Evolutionary conservation across 2,797 vertebrate species (phyloP).

Genomic region (Tapirus indicus): DNA sequence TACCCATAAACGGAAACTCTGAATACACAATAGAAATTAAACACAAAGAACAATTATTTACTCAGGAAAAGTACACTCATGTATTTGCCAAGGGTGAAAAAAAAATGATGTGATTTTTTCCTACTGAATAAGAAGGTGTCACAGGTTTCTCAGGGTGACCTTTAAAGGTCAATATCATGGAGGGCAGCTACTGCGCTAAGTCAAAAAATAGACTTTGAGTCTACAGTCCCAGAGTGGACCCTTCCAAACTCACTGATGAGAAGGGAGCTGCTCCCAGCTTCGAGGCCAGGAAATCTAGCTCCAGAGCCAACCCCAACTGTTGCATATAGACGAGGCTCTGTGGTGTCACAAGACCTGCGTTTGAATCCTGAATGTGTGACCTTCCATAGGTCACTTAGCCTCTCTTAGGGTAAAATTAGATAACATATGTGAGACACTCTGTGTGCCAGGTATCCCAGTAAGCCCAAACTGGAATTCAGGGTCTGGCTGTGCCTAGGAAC

Average conservation of each 20-base stretch:
- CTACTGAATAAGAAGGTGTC: not conserved
- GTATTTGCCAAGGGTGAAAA: slow-evolving; percentile 58
- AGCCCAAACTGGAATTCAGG: not conserved
- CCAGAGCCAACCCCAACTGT: not conserved
- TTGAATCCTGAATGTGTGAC: not conserved
- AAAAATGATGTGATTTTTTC: slow-evolving; percentile 27
- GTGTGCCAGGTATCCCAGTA: not conserved
- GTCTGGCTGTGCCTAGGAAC: not conserved
- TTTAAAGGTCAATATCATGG: not conserved
- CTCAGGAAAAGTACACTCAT: slow-evolving; percentile 56
- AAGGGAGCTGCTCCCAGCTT: not conserved
- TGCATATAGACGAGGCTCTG: not conserved
- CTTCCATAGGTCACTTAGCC: not conserved
- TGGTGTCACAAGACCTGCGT: not conserved
- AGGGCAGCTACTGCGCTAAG: not conserved
- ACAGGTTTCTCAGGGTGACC: slow-evolving; percentile 12
- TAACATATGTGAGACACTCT: not conserved
- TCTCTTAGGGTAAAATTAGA: not conserved
- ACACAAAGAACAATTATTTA: slow-evolving; percentile 74
- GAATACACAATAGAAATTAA: slow-evolving; percentile 63
- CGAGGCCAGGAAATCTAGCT: not conserved
- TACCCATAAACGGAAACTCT: slow-evolving; percentile 49
- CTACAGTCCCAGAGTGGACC: not conserved
- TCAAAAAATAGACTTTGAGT: not conserved
- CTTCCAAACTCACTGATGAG: not conserved